Evolutionary conservation across 2,797 vertebrate species (phyloP), one percentile per base, ranked within the genome.

Genomic region (Lutjanus argentimaculatus): DNA sequence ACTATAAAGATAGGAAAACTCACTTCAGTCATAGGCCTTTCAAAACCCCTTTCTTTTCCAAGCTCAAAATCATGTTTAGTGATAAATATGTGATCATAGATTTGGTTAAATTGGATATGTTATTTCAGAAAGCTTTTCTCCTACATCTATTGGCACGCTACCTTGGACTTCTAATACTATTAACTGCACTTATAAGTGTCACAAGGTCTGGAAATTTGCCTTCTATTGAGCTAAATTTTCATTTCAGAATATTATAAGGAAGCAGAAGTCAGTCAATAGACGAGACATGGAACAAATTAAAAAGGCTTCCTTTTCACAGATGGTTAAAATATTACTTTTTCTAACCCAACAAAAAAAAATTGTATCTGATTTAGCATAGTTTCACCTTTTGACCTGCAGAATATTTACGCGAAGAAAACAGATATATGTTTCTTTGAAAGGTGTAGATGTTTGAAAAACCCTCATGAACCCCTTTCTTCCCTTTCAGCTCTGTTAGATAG

Each of bases 321-420:
- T 22, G 48, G 22, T 42, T 52, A 77, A 67, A 22, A 45, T 1
- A 46, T 42, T 22, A n/a, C 19, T 15, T 21, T 72, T 74, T 64
- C 12, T 56, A 55, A 6, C 9, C 5, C 8, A 9, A 2, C 1
- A 57, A 53, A 55, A 56, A 72, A 72, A 55, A 1, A 63, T 68
- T 83, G 30, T 19, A 45, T 67, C 22, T 15, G 6, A 78, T 83
- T 77, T 58, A 71, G 16, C n/a, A 40, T 1, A 16, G 65, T 67
- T 83, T 84, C 36, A 79, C 58, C 81, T 86, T 89, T 84, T 84
- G 77, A 77, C 51, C 81, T 64, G n/a, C 19, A 55, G 19, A 15
- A 73, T 75, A 80, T 79, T 79, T 78, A 68, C 43, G 25, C 48
- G 25, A 69, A 79, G 67, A 77, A 83, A 88, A 84, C 17, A 69